A percentile compares a stretch with the other conserved stretches of the same genome.
These are phyloP conservation scores for Trachops cirrhosus DNA, from an alignment of 2,797 vertebrate species.

Conservation along the genomic window DNA sequence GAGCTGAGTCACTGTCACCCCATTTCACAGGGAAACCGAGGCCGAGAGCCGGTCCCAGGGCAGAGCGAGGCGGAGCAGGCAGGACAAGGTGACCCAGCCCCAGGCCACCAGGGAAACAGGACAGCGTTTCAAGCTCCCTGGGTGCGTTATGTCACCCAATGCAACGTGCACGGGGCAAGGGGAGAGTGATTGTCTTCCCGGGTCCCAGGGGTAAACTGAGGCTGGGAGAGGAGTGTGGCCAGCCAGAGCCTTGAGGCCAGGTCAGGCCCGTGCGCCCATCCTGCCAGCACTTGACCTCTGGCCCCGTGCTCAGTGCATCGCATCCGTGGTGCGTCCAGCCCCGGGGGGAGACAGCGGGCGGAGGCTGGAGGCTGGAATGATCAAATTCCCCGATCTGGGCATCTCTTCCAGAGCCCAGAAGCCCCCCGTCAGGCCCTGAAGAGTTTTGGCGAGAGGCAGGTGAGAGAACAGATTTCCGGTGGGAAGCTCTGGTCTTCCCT, in stretches of 20 bases:
- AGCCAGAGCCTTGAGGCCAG: not conserved
- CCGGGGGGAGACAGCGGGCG: accelerated
- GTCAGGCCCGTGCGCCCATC: not conserved
- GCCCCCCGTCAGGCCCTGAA: not conserved
- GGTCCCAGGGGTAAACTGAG: not conserved
- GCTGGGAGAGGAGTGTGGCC: not conserved
- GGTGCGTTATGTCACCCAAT: accelerated
- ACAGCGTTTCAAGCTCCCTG: accelerated
- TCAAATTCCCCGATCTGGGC: accelerated
- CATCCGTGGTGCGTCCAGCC: too few species aligned
- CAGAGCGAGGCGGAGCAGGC: not conserved
- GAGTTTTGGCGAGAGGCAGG: not conserved
- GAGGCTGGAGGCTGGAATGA: not conserved
- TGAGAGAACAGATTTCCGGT: too few species aligned
- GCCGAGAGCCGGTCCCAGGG: not conserved
- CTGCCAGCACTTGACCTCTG: not conserved
- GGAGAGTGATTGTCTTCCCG: not conserved
- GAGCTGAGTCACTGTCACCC: not conserved
- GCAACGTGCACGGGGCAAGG: not conserved
- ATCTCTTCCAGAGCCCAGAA: not conserved
- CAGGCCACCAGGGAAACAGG: not conserved
- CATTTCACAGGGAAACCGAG: not conserved
- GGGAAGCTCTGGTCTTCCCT: not conserved
- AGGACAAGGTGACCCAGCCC: accelerated
- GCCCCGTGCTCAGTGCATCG: accelerated